A percentile compares a stretch with the other conserved stretches of the same genome.
Conservation (phyloP, 2,113 vertebrate species). For the Hipposideros armiger region DNA sequence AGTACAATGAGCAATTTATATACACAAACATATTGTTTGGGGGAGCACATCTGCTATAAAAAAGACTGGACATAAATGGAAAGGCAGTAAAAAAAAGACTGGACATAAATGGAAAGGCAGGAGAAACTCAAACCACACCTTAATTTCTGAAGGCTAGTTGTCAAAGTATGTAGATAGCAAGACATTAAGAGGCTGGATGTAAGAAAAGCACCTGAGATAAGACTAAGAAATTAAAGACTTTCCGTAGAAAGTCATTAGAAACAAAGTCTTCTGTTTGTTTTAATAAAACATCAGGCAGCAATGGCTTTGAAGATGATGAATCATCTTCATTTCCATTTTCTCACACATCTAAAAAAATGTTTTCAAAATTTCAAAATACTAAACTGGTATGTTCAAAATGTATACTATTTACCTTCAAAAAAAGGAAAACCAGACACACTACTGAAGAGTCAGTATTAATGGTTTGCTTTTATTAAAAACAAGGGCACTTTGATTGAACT, state of each 20-base stretch:
- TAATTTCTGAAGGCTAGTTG: background rate
- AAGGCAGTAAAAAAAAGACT: background rate
- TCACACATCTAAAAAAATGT: background rate
- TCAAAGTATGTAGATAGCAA: background rate
- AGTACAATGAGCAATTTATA: background rate
- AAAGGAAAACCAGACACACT: background rate
- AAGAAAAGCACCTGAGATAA: background rate
- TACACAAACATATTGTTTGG: background rate
- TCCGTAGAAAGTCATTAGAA: slow-evolving; percentile 17
- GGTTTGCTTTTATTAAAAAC: background rate
- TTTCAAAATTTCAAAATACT: slow-evolving; percentile 45
- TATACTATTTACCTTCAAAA: slow-evolving; percentile 19
- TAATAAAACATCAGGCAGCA: slow-evolving; percentile 1
- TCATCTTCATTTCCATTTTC: slow-evolving; percentile 42
- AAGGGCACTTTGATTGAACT: background rate
- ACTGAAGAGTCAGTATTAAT: background rate
- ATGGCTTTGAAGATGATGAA: slow-evolving; percentile 1
- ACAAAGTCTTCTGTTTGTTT: slow-evolving; percentile 11
- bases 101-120: background rate
- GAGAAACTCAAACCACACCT: slow-evolving; percentile 32
- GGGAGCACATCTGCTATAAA: background rate
- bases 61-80: background rate
- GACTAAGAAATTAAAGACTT: slow-evolving; percentile 11
- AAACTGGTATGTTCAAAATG: slow-evolving; percentile 8
- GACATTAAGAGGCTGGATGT: background rate